Conservation (phyloP, 2,113 vertebrate genomes). For the Perca fluviatilis region DNA sequence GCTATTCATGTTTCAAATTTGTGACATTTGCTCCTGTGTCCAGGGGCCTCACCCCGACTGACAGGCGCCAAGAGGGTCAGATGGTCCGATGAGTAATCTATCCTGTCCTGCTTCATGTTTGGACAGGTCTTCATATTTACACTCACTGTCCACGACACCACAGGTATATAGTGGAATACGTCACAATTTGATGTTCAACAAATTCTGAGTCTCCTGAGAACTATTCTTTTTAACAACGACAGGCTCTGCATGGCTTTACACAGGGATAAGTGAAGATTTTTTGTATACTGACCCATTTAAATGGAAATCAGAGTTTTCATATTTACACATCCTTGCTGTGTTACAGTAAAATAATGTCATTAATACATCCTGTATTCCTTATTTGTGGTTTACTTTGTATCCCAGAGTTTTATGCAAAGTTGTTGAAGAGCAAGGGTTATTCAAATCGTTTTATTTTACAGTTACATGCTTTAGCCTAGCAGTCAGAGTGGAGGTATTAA, state of each 20-base stretch:
- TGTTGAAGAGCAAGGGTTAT: background rate
- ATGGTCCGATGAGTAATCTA: background rate
- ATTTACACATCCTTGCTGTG: background rate
- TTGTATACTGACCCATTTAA: too few relatives aligned
- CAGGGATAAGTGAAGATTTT: background rate
- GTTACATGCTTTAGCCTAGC: conserved; percentile 9
- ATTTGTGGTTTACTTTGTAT: background rate
- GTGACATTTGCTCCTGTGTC: background rate
- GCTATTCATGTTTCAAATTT: background rate
- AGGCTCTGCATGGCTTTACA: background rate
- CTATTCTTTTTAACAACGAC: too few relatives aligned
- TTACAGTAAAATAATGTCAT: too few relatives aligned
- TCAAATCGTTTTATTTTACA: conserved; percentile 38
- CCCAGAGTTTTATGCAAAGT: background rate
- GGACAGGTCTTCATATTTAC: background rate
- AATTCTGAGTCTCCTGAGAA: background rate
- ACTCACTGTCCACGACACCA: background rate
- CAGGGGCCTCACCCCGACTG: too few relatives aligned
- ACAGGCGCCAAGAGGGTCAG: background rate
- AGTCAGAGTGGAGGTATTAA: background rate
- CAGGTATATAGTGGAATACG: too few relatives aligned
- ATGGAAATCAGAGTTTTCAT: conserved; percentile 2
- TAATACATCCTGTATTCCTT: background rate
- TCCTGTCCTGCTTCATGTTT: background rate
- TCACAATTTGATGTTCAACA: too few relatives aligned